Evolutionary conservation across 2,797 vertebrate genomes (phyloP).

Genomic region (Martes flavigula): DNA sequence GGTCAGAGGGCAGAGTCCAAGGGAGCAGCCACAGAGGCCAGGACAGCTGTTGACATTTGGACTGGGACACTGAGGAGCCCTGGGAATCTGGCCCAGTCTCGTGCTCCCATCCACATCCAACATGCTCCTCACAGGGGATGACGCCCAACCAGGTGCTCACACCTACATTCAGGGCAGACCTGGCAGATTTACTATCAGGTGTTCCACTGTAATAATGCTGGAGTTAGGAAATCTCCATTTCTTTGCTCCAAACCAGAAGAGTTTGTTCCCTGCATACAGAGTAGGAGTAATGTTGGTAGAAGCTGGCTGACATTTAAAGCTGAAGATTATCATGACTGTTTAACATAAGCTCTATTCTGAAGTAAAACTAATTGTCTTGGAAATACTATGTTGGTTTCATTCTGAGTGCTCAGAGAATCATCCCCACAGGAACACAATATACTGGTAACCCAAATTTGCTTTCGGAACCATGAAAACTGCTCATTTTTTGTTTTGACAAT

Average conservation of each 20-base stretch:
- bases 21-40: neutral
- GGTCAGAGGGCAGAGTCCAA: accelerated
- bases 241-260: slow-evolving; percentile 39
- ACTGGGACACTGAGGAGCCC: neutral
- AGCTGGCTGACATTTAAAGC: neutral
- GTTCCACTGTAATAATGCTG: neutral
- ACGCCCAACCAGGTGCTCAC: no score
- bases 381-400: neutral
- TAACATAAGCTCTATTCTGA: slow-evolving; percentile 5
- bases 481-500: slow-evolving; percentile 99
- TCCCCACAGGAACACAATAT: neutral
- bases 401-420: neutral
- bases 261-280: neutral
- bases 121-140: neutral
- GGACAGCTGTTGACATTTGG: neutral
- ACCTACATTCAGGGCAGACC: neutral
- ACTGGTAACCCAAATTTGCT: slow-evolving; percentile 52
- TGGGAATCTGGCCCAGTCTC: neutral
- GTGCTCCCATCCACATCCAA: no score
- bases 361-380: slow-evolving; percentile 32
- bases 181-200: neutral
- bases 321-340: neutral
- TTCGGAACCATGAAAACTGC: slow-evolving; percentile 91
- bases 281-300: neutral
- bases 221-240: slow-evolving; percentile 37